Evolutionary conservation across 2,113 vertebrate species (phyloP), one percentile per base, ranked within the genome.

Genomic region (Coturnix japonica): DNA sequence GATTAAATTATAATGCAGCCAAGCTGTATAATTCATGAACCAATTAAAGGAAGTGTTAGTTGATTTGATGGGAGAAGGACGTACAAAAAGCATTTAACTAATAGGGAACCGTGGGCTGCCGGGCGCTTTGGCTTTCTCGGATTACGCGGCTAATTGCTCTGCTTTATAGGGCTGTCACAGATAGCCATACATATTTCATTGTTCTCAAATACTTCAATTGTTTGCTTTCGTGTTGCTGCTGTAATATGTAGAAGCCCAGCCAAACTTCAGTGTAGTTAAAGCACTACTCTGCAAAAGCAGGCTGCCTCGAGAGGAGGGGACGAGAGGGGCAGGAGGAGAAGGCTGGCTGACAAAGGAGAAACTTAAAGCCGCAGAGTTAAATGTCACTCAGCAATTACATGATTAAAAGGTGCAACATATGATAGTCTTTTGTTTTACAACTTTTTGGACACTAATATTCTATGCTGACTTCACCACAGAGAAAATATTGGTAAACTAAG

Each of bases 21-120:
- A 65, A 97, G 98, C 98, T 99, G 99, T 99, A 99, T 99, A 99
- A 99, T 99, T 99, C 99, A 99, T 99, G 98, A 99, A 98, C 99
- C 99, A 99, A 99, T 99, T 99, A 99, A 99, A 99, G 98, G 98
- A 99, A 99, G 99, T 99, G 99, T 99, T 99, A 99, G 99, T 99
- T 99, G 99, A 99, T 99, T 99, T 99, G 99, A 99, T 99, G 99
- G 99, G 98, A 98, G 98, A 98, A 98, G 98, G 98, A 98, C 98
- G 98, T 98, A 99, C 98, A 99, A 99, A 99, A 99, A 98, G 98
- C 99, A 99, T 99, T 99, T 99, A 99, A 99, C 99, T 99, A 99
- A 98, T 98, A 97, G 98, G 98, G 98, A 98, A 98, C 98, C 97
- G 95, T 97, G 96, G 98, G 98, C 98, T 97, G 97, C 98, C 94